phyloP scores from a whole-genome alignment of 2,113 vertebrate species.

The Hyla sarda region DNA sequence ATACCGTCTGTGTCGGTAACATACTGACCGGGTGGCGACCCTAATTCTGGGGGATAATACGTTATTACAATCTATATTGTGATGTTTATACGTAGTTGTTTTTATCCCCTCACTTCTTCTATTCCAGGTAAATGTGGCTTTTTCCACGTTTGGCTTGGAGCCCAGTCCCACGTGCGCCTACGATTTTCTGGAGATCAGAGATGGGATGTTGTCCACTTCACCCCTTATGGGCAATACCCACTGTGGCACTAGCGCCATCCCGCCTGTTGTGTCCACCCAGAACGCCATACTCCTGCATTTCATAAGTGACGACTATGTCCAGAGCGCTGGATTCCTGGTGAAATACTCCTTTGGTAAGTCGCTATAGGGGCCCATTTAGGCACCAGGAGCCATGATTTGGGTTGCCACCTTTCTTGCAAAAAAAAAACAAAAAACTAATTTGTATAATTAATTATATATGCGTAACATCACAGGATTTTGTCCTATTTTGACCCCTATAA shows the following conservation, averaged over 20 bases:
- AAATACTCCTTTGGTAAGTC: slow-evolving; percentile 65
- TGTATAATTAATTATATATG: too few species aligned
- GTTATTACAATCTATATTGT: not conserved
- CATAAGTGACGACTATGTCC: slow-evolving; percentile 63
- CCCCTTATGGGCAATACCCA: slow-evolving; percentile 63
- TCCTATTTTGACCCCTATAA: too few species aligned
- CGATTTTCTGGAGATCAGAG: slow-evolving; percentile 68
- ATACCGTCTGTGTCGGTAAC: too few species aligned
- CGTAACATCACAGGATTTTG: too few species aligned
- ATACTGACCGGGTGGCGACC: too few species aligned
- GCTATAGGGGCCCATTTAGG: too few species aligned
- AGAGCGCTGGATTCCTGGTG: slow-evolving; percentile 63
- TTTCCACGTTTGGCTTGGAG: slow-evolving; percentile 67
- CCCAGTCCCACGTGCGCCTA: slow-evolving; percentile 62
- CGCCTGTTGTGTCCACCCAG: slow-evolving; percentile 65
- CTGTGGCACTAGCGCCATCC: slow-evolving; percentile 64
- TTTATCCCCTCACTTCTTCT: not conserved
- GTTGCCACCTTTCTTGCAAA: too few species aligned
- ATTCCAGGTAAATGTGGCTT: slow-evolving; percentile 19
- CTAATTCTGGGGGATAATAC: too few species aligned
- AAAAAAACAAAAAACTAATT: too few species aligned
- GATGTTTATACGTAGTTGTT: too few species aligned
- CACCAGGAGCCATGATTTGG: too few species aligned
- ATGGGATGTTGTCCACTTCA: slow-evolving; percentile 63
- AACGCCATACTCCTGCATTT: slow-evolving; percentile 68